Base-by-base conservation (phyloP, 2,797 vertebrate species). In the Anas bahamensis region DNA sequence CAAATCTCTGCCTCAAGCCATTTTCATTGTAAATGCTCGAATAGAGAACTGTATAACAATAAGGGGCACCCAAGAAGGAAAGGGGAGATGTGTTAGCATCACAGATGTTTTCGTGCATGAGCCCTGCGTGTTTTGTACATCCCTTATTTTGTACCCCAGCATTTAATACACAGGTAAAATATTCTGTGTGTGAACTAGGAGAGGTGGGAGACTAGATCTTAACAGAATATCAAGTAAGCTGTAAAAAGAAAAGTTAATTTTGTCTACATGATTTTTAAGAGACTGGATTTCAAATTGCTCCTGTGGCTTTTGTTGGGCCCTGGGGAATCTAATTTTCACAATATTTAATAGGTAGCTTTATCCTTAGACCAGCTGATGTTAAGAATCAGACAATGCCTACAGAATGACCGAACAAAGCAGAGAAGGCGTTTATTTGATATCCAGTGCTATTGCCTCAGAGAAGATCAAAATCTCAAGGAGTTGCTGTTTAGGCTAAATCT, bases 291-390 rank as follows among this genome's bases (percentile, higher is more conserved):
- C 63, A 56, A 22, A 66, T 61, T 66, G 42, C 14, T 90, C 41
- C 37, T 17, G 10, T 4, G 17, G 31, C 9, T 76, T 86, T 77
- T 17, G 7, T 3, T 63, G 24, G 16, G 19, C 52, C 8, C 9
- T 53, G 9, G 17, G 9, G n/a, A 85, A 46, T 39, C 78, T 46
- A 44, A 24, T 9, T 71, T 52, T 80, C 9, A 5, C 15, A 55
- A 33, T 13, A 48, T 33, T 82, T 77, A 90, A 82, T 28, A 65
- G 18, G 14, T n/a, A 81, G 60, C 55, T 76, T 72, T 86, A 86
- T 23, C 42, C 13, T 18, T 39, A 74, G 29, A 84, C 12, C 29
- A 90, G 21, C 4, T 71, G 48, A 89, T 71, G 44, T 87, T 53
- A 94, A 80, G 46, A 68, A 84, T 33, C 31, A 86, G n/a, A 61